These are phyloP conservation scores for Cebidichthys violaceus DNA, from an alignment of 2,113 vertebrate species.

Conservation along the genomic window DNA sequence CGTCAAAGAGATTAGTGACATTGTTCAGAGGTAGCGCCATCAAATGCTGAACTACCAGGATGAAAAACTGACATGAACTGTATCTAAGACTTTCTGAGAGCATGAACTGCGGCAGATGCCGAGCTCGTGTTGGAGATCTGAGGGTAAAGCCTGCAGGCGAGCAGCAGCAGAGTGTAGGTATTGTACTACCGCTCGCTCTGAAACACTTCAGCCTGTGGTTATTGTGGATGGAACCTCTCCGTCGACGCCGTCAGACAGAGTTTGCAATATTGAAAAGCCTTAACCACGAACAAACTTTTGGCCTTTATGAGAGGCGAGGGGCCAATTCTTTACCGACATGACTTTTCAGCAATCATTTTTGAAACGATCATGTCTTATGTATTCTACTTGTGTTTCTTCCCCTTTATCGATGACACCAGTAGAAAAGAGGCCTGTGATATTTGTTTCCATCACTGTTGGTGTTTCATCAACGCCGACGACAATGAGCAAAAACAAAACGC, in stretches of 20 bases:
- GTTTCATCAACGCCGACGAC: conserved; percentile 38
- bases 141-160: conserved; percentile 20
- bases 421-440: conserved; percentile 43
- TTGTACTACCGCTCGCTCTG: conserved; percentile 29
- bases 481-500: conserved; percentile 60
- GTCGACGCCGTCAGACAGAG: conserved; percentile 19
- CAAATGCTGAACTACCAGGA: conserved; percentile 8
- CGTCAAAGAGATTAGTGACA: conserved; percentile 97
- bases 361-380: conserved; percentile 58
- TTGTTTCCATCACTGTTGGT: conserved; percentile 40
- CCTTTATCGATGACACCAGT: conserved; percentile 40
- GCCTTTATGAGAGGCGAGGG: conserved; percentile 46
- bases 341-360: conserved; percentile 70
- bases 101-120: conserved; percentile 21
- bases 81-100: conserved; percentile 29
- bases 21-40: conserved; percentile 95
- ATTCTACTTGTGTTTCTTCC: conserved; percentile 23
- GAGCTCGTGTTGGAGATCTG: conserved; percentile 21
- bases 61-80: conserved; percentile 42
- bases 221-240: conserved; percentile 48
- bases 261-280: conserved; percentile 62
- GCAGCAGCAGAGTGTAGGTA: conserved; percentile 28
- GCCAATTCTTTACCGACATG: conserved; percentile 61
- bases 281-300: conserved; percentile 68
- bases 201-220: conserved; percentile 69